Conservation (phyloP, 2,888 invertebrate genomes). For the Odontocolon sp. region DNA sequence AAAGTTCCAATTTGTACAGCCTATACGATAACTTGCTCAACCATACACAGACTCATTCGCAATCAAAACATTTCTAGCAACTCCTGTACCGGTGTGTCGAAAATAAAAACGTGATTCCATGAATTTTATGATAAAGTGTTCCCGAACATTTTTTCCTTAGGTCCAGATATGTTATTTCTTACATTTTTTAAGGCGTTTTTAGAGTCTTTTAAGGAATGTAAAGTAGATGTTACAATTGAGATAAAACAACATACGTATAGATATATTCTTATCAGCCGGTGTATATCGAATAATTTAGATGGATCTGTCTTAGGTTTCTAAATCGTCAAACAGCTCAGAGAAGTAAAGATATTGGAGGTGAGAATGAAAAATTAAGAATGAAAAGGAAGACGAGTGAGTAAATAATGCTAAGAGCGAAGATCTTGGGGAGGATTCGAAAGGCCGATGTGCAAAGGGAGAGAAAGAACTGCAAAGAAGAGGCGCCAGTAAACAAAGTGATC, state of each 20-base stretch:
- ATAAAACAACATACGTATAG: too few species aligned
- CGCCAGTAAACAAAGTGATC: slow-evolving; percentile 28
- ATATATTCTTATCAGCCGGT: too few species aligned
- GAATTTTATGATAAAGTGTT: too few species aligned
- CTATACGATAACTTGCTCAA: slow-evolving; percentile 64
- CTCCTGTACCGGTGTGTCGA: too few species aligned
- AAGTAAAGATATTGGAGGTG: slow-evolving; percentile 3
- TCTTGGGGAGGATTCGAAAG: slow-evolving; percentile 7
- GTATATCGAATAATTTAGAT: not conserved
- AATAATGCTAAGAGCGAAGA: not conserved
- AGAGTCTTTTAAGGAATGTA: too few species aligned
- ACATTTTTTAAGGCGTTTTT: too few species aligned
- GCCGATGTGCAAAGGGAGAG: not conserved
- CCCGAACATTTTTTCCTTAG: too few species aligned
- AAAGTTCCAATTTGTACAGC: slow-evolving; percentile 71
- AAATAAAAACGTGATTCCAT: too few species aligned
- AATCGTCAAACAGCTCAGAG: not conserved
- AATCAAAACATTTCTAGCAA: too few species aligned
- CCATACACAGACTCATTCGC: slow-evolving; percentile 37
- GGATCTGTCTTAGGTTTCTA: not conserved
- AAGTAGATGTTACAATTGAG: too few species aligned
- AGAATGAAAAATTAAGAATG: not conserved
- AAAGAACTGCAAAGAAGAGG: not conserved
- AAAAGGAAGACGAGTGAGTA: slow-evolving; percentile 14
- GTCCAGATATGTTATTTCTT: too few species aligned